phyloP scores from a whole-genome alignment of 2,888 invertebrate genomes.

The Lycia hirtaria region DNA sequence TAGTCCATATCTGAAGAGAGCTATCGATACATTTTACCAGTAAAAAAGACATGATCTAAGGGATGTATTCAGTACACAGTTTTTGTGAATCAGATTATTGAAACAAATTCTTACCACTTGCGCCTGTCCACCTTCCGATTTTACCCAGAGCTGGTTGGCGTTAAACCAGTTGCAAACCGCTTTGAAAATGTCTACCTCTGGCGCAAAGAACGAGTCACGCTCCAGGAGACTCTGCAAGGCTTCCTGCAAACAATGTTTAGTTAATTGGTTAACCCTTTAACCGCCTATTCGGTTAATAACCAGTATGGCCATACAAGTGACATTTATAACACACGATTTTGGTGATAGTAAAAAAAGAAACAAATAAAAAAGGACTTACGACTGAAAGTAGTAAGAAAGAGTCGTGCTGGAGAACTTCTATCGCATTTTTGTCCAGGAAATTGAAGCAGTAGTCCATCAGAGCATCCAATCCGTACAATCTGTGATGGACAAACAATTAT shows the following conservation, averaged over 20 bases:
- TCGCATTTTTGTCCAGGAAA: conserved; percentile 96
- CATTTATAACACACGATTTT: too few species aligned
- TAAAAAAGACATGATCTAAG: too few species aligned
- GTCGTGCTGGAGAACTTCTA: conserved; percentile 93
- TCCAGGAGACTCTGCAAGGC: conserved; percentile 94
- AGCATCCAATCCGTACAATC: conserved; percentile 87
- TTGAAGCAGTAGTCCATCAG: conserved; percentile 92
- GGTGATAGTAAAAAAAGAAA: not conserved
- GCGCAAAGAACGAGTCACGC: conserved; percentile 98
- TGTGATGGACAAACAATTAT: conserved; percentile 41
- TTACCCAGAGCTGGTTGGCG: conserved; percentile 89
- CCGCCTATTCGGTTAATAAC: too few species aligned
- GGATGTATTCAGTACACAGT: too few species aligned
- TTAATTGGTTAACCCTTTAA: too few species aligned
- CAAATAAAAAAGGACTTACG: too few species aligned
- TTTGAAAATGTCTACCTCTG: conserved; percentile 97
- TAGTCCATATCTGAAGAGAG: too few species aligned
- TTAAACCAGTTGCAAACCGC: conserved; percentile 95
- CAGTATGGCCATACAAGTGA: too few species aligned
- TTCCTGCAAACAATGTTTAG: conserved; percentile 74
- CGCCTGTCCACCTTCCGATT: conserved; percentile 86
- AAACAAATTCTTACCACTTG: conserved; percentile 67
- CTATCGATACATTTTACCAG: too few species aligned
- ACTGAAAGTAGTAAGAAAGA: conserved; percentile 93
- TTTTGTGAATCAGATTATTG: not conserved